Conservation (phyloP, 2,888 invertebrate genomes). For the Theretra japonica region DNA sequence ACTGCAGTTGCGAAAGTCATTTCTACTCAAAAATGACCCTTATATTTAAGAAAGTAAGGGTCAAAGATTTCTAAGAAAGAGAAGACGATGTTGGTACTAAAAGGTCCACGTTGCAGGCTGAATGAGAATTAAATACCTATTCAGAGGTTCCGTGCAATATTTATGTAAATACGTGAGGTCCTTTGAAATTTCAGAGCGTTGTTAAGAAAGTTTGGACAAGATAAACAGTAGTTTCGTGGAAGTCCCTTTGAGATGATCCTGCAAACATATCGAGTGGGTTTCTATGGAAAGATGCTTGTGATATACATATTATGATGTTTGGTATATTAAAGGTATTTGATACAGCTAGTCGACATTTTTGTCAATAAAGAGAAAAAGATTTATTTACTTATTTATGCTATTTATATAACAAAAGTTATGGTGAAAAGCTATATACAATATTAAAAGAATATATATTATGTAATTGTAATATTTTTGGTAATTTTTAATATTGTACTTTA, state of each 20-base stretch:
- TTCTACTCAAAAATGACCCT: background rate
- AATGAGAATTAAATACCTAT: slow-evolving; percentile 69
- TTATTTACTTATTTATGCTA: no score
- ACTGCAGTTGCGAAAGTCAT: background rate
- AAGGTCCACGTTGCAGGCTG: slow-evolving; percentile 54
- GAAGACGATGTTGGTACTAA: background rate
- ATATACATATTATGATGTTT: background rate
- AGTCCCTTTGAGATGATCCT: background rate
- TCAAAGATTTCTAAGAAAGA: background rate
- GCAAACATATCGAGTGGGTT: background rate
- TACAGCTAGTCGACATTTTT: no score
- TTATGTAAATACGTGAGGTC: slow-evolving; percentile 61
- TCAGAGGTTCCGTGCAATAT: slow-evolving; percentile 63
- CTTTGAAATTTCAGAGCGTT: slow-evolving; percentile 38
- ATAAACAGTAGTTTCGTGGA: background rate
- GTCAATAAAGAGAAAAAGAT: no score
- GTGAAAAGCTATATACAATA: no score
- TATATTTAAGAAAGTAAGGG: background rate
- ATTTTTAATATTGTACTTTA: no score
- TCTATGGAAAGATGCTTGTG: background rate
- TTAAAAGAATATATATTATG: no score
- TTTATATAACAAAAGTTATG: no score
- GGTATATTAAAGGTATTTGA: background rate
- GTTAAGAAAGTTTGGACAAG: slow-evolving; percentile 21
- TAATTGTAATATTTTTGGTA: no score